Evolutionary conservation across 2,888 invertebrate species (phyloP), one percentile per base, ranked within the genome.

Genomic region (Fabriciana adippe): DNA sequence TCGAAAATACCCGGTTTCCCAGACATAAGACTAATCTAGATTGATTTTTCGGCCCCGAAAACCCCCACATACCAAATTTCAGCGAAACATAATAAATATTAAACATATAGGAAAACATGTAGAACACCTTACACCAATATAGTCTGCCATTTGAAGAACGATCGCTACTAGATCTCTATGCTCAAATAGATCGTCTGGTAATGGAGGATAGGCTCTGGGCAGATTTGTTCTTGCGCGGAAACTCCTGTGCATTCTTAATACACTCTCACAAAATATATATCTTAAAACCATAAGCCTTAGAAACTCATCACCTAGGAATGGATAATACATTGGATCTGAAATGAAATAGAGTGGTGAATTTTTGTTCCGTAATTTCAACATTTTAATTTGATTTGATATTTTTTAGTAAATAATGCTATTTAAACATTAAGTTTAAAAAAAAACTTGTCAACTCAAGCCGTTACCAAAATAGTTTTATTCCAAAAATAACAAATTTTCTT

Each of bases 261-360:
- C 96, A 78, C 97, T 96, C 93, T 97, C 97, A 93, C 98, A 99
- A 94, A 99, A 99, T 74, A 98, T 95, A 92, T 96, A 99, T 73
- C 99, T 95, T 74, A 98, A 93, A 73, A 98, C 94, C 72, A 98
- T 92, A 71, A 98, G 94, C 71, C 99, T 95, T 75, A 99, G 94
- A 90, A 98, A 99, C 83, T 99, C 98, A 88, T 99, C 99, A 54
- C 98, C 97, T 90, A 98, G 96, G 90, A 98, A 98, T 89, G 97
- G 96, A 75, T 98, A 92, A 87, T 95, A 96, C 69, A 94, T 94
- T 57, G 94, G 89, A 82, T 96, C 96, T 96, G 82, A 16, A 87
- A 89, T 31, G 16, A 6, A 50, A 64, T 47, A 26, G n/a, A 13
- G 15, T 15, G 16, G 14, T 35, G 13, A 4, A 21, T 45, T 45